phyloP scores from a whole-genome alignment of 2,888 invertebrate species.

The Macaria notata region DNA sequence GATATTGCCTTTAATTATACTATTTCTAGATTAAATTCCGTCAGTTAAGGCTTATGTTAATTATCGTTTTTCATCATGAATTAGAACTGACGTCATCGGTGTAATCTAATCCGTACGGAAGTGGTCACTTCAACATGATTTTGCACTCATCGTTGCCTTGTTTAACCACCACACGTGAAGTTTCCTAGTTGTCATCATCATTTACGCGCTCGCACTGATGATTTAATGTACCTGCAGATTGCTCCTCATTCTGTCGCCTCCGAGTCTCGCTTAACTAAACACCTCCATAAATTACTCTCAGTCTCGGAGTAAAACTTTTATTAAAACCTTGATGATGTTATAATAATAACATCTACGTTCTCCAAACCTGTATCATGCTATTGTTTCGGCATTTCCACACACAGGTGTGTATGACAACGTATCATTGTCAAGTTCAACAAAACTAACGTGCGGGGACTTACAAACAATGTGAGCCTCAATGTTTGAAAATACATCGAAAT shows the following conservation, averaged over 20 bases:
- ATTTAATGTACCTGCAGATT: conserved; percentile 27
- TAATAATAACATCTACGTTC: conserved; percentile 17
- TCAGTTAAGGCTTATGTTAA: too few relatives aligned
- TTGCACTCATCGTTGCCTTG: conserved; percentile 17
- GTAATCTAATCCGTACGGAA: conserved; percentile 8
- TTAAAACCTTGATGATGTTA: too few relatives aligned
- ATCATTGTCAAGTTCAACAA: conserved; percentile 69
- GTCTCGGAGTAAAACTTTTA: too few relatives aligned
- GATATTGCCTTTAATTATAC: too few relatives aligned
- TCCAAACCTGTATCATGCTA: conserved; percentile 35
- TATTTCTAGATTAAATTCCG: too few relatives aligned
- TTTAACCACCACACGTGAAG: conserved; percentile 31
- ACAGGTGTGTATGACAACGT: conserved; percentile 63
- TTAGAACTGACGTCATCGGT: conserved; percentile 1
- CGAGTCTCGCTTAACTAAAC: too few relatives aligned
- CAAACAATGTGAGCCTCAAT: conserved; percentile 24
- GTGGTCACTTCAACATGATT: conserved; percentile 8
- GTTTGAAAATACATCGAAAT: conserved; percentile 21
- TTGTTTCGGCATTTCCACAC: conserved; percentile 56
- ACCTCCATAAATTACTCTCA: too few relatives aligned
- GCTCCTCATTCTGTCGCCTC: too few relatives aligned
- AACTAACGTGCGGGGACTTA: conserved; percentile 51
- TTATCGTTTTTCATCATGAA: not conserved
- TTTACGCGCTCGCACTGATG: conserved; percentile 56
- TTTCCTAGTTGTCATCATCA: conserved; percentile 58